Evolutionary conservation across 2,888 invertebrate species (phyloP).

Genomic region (Hanleya hanleyi): DNA sequence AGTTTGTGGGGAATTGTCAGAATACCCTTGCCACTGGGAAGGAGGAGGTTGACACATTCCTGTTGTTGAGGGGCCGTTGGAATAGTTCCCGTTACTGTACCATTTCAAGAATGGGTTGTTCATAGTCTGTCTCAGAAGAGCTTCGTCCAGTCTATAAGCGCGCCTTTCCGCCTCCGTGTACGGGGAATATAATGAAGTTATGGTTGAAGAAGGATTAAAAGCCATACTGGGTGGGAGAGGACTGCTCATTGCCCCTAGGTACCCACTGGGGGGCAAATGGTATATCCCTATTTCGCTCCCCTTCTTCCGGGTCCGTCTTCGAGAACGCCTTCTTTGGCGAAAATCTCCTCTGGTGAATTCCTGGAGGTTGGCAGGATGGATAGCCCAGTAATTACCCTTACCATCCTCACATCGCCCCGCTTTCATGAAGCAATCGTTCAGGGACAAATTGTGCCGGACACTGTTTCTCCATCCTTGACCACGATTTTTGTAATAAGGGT

Average conservation of each 20-base stretch:
- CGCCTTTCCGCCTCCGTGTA: conserved; percentile 66
- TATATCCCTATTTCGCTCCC: conserved; percentile 62
- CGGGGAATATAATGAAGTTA: conserved; percentile 61
- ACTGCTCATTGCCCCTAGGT: conserved; percentile 37
- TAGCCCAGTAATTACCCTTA: conserved; percentile 70
- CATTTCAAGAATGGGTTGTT: conserved; percentile 67
- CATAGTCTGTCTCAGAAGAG: conserved; percentile 62
- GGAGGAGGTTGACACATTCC: conserved; percentile 45
- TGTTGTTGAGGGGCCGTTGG: conserved; percentile 27
- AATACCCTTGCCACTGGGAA: conserved; percentile 53
- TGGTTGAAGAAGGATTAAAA: conserved; percentile 47
- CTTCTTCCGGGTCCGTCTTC: conserved; percentile 62
- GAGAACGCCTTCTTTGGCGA: conserved; percentile 61
- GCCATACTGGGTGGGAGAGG: conserved; percentile 48
- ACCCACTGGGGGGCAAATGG: conserved; percentile 51
- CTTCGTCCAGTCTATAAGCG: conserved; percentile 65
- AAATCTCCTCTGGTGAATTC: conserved; percentile 70
- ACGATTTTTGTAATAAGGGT: conserved; percentile 67
- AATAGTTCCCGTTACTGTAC: conserved; percentile 51
- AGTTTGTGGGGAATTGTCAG: background rate
- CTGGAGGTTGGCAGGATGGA: conserved; percentile 69
- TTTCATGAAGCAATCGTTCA: conserved; percentile 71
- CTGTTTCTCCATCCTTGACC: conserved; percentile 71
- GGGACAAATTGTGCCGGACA: conserved; percentile 69
- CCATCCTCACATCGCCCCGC: conserved; percentile 67